Evolutionary conservation across 2,797 vertebrate species (phyloP).

Genomic region (Sebastes goodei): DNA sequence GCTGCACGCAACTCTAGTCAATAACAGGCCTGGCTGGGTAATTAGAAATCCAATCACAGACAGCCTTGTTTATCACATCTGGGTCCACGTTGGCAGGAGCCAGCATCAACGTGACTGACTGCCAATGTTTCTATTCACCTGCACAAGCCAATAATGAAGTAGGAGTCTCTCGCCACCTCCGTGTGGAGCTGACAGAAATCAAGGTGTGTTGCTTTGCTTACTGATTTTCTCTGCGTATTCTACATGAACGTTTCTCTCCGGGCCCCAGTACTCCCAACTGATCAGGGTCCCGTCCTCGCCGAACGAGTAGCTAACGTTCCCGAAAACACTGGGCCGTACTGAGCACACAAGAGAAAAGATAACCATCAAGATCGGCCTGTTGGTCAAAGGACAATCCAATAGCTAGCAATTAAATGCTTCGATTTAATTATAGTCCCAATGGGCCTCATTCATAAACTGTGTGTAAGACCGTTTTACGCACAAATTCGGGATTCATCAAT

Average conservation of each 20-base stretch:
- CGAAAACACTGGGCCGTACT: slow-evolving; percentile 88
- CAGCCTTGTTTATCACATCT: slow-evolving; percentile 54
- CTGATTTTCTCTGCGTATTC: slow-evolving; percentile 93
- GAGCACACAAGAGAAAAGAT: slow-evolving; percentile 86
- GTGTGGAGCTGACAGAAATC: slow-evolving; percentile 35
- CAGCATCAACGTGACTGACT: slow-evolving; percentile 3
- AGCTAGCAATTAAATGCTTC: slow-evolving; percentile 17
- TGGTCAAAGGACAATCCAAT: slow-evolving; percentile 38
- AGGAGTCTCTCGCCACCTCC: slow-evolving; percentile 73
- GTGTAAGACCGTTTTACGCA: no score
- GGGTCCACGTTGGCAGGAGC: slow-evolving; percentile 44
- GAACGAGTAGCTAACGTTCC: slow-evolving; percentile 87
- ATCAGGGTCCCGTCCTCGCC: slow-evolving; percentile 90
- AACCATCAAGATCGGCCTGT: slow-evolving; percentile 54
- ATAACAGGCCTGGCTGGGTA: slow-evolving; percentile 17
- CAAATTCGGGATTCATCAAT: no score
- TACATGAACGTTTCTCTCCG: slow-evolving; percentile 92
- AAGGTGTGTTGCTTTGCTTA: slow-evolving; percentile 88
- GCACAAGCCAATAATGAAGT: slow-evolving; percentile 57
- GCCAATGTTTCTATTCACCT: slow-evolving; percentile 71
- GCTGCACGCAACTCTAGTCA: slow-evolving; percentile 24
- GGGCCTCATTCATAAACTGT: no score
- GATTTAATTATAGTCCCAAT: background rate
- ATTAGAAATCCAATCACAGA: slow-evolving; percentile 61
- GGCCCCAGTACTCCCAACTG: slow-evolving; percentile 96